phyloP scores from a whole-genome alignment of 2,888 invertebrate genomes.

The Drosophila infuscata region DNA sequence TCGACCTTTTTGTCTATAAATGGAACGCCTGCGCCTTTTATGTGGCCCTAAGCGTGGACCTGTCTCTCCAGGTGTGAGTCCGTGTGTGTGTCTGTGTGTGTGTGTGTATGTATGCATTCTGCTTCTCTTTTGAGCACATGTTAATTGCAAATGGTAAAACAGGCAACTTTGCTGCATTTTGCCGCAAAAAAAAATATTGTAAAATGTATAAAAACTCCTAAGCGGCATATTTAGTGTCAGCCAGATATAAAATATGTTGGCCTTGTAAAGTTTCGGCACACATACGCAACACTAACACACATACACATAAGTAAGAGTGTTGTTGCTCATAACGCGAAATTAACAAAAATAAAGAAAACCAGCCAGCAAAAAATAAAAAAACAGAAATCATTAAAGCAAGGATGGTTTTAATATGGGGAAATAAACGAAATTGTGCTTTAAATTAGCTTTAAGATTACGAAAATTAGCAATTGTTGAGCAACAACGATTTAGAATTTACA shows the following conservation, averaged over 20 bases:
- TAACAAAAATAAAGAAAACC: background rate
- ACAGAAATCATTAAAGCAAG: background rate
- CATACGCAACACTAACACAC: slow-evolving; percentile 20
- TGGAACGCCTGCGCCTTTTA: slow-evolving; percentile 20
- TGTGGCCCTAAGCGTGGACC: slow-evolving; percentile 23
- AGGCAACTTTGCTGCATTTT: slow-evolving; percentile 47
- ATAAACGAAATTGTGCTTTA: background rate
- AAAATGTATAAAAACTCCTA: slow-evolving; percentile 52
- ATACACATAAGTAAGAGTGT: slow-evolving; percentile 7
- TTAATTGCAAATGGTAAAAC: slow-evolving; percentile 57
- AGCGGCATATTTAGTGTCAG: slow-evolving; percentile 67
- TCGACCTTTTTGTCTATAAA: slow-evolving; percentile 60
- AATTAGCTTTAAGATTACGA: background rate
- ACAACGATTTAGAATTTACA: no score
- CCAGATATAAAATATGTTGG: slow-evolving; percentile 60
- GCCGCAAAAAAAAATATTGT: slow-evolving; percentile 42
- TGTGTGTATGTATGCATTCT: slow-evolving; percentile 12
- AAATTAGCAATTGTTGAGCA: background rate
- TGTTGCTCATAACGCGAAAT: background rate
- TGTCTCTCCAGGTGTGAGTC: slow-evolving; percentile 25
- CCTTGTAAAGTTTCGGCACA: slow-evolving; percentile 51
- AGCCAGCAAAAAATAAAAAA: background rate
- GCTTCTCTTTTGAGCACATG: slow-evolving; percentile 37
- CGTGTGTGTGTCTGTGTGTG: slow-evolving; percentile 9
- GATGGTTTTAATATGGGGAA: background rate